Base-by-base conservation (phyloP, 1,140 invertebrate species). In the Drosophila prosaltans region DNA sequence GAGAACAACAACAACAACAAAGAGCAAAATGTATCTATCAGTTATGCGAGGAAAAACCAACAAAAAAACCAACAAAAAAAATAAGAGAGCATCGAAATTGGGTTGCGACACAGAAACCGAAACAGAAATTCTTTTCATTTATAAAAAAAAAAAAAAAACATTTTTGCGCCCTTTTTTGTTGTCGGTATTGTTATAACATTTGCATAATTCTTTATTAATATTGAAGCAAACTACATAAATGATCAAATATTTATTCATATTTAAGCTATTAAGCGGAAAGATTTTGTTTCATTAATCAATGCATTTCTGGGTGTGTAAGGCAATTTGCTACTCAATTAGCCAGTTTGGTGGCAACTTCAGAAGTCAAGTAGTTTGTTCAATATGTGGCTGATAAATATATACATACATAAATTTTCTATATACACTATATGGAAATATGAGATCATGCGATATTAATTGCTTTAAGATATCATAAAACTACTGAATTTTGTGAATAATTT, bases 1-100 rank as follows among this genome's bases (percentile, higher is more conserved):
- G 66, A 86, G 82, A 86, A 86, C 83, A 75, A 69, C 78, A 86
- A 86, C 83, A 75, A 69, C 78, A 55, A 74, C 45, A 80, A 69
- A 61, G 9, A 40, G 43, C 59, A 8, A 60, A 85, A 82, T 70
- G 79, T 81, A 79, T 88, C 72, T 71, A 58, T 65, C 43, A 65
- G 72, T 60, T 74, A 82, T 67, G 64, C 43, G 63, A 78, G 72
- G 60, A 72, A 81, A 82, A 81, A 43, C 41, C 74, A 72, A 2
- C n/a, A 61, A 57, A 57, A 30, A 30, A 30, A 16, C 16, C 16
- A 30, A 30, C 0, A 30, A 7, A 36, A 7, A 36, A 7, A 36
- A 0, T 4, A 1, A 36, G 39, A 30, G 30, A 60, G 73, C 55
- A 51, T 66, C 51, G 39, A 85, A 77, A 65, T 74, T 73, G 69